Conservation (phyloP, 2,888 invertebrate genomes). For the Sesia apiformis region DNA sequence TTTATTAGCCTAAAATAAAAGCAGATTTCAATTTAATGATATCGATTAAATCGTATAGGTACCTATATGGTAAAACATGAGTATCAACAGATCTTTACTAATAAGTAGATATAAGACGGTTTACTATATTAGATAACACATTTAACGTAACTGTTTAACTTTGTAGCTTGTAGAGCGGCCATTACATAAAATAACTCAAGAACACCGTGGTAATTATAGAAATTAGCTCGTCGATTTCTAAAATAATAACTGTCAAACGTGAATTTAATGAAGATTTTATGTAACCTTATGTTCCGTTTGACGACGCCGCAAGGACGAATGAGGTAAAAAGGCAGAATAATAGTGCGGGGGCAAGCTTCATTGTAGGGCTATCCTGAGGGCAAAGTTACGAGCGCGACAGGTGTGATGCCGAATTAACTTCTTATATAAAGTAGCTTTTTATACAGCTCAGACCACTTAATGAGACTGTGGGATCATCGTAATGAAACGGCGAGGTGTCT, state of each 20-base stretch:
- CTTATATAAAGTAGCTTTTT: constrained; percentile 68
- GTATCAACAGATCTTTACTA: too few relatives aligned
- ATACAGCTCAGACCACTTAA: constrained; percentile 61
- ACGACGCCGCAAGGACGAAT: constrained; percentile 53
- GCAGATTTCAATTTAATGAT: too few relatives aligned
- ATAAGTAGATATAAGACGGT: too few relatives aligned
- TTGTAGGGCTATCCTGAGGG: constrained; percentile 61
- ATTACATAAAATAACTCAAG: too few relatives aligned
- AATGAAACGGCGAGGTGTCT: constrained; percentile 52
- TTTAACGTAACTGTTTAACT: too few relatives aligned
- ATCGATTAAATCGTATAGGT: too few relatives aligned
- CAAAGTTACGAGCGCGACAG: constrained; percentile 69
- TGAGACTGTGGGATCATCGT: constrained; percentile 56
- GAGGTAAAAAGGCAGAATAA: constrained; percentile 44
- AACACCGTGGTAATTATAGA: too few relatives aligned
- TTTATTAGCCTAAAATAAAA: too few relatives aligned
- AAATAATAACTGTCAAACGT: constrained; percentile 47
- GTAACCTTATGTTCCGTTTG: constrained; percentile 56
- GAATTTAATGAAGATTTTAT: constrained; percentile 61
- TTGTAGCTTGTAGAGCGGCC: too few relatives aligned
- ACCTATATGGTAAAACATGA: too few relatives aligned
- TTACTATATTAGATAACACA: too few relatives aligned
- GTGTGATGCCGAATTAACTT: constrained; percentile 71
- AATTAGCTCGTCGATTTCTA: background rate
- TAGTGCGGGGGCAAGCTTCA: constrained; percentile 54